Evolutionary conservation across 2,113 vertebrate genomes (phyloP).

Genomic region (Anhinga anhinga): DNA sequence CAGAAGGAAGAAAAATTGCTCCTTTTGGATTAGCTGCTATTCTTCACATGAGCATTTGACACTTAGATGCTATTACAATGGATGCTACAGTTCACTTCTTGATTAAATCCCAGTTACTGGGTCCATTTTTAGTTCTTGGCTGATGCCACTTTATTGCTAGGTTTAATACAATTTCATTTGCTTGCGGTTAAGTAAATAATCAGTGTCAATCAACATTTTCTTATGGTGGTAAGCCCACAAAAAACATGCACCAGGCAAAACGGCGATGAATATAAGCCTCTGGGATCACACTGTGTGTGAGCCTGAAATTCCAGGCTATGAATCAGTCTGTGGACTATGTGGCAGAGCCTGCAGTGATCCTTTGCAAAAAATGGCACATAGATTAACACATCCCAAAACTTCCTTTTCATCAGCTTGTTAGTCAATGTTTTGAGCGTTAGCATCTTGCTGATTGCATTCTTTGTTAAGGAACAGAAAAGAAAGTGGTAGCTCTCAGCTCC

Average conservation of each 20-base stretch:
- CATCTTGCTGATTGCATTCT: neutral
- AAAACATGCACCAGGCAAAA: neutral
- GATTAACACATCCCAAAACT: neutral
- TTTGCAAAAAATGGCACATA: neutral
- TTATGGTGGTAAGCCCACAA: neutral
- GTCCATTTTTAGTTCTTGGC: neutral
- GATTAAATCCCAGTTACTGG: neutral
- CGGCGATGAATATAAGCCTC: neutral
- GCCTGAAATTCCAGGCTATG: slow-evolving; percentile 36
- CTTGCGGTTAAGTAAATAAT: neutral
- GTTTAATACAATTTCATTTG: neutral
- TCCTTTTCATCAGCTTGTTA: neutral
- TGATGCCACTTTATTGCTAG: neutral
- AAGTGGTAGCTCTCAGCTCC: neutral
- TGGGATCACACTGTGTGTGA: neutral
- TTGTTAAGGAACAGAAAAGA: neutral
- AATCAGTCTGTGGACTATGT: neutral
- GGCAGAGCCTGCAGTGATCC: neutral
- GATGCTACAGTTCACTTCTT: neutral
- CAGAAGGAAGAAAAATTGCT: neutral
- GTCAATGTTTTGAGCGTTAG: neutral
- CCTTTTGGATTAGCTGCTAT: neutral
- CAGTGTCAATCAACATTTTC: neutral
- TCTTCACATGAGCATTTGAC: neutral
- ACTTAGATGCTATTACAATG: neutral